These are phyloP conservation scores for Sphaerophoria rueppellii DNA, from an alignment of 2,888 invertebrate species.

Conservation along the genomic window DNA sequence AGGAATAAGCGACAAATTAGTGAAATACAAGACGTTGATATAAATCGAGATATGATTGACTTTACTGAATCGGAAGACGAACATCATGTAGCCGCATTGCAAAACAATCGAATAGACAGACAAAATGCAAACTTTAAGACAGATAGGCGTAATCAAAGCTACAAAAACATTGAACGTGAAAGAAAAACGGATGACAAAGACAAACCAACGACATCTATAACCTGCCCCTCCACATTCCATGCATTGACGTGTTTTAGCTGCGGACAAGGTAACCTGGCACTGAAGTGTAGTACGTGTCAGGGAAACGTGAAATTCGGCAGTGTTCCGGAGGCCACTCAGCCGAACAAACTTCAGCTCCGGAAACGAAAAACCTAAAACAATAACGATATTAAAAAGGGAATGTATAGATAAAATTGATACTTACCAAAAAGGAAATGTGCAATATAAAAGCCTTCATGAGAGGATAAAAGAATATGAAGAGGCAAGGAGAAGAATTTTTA, in stretches of 20 bases:
- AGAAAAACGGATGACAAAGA: neutral
- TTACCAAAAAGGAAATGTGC: neutral
- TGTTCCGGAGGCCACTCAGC: neutral
- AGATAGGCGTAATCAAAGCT: neutral
- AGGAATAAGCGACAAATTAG: neutral
- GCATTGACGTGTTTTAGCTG: slow-evolving; percentile 10
- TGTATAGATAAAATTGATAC: no score
- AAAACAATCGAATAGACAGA: neutral
- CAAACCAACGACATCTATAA: neutral
- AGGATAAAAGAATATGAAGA: neutral
- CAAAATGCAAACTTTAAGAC: neutral
- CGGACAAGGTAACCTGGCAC: neutral
- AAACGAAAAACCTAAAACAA: neutral
- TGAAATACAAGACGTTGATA: neutral
- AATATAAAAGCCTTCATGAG: neutral
- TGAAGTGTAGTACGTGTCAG: neutral
- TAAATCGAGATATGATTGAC: neutral
- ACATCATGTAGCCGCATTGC: neutral
- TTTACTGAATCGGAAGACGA: neutral
- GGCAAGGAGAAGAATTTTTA: slow-evolving; percentile 2
- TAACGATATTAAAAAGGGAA: neutral
- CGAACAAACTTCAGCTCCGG: neutral
- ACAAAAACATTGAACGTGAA: neutral
- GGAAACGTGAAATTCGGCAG: slow-evolving; percentile 17
- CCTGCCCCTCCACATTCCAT: slow-evolving; percentile 1